These are phyloP conservation scores for Eulemur rubriventer DNA, from an alignment of 2,797 vertebrate genomes.

Conservation along the genomic window DNA sequence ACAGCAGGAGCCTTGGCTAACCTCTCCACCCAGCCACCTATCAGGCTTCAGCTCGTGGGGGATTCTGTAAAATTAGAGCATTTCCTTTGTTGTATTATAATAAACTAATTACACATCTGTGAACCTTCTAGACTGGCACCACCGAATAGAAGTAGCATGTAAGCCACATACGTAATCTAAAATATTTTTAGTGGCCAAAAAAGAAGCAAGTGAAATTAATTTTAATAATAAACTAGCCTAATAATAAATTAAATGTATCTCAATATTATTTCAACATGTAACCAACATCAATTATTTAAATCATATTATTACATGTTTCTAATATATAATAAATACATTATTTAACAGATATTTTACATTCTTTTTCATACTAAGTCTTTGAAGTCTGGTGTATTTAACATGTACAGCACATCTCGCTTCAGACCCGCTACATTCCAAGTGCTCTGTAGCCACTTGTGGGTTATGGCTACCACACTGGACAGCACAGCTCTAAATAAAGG, in stretches of 20 bases:
- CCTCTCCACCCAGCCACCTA: background rate
- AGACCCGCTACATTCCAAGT: too few relatives aligned
- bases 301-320: background rate
- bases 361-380: background rate
- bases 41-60: background rate
- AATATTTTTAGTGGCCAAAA: background rate
- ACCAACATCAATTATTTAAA: background rate
- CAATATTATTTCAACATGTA: background rate
- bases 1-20: background rate
- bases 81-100: background rate
- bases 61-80: background rate
- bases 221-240: background rate
- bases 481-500: accelerated
- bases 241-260: too few relatives aligned
- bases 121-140: background rate
- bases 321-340: background rate
- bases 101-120: background rate
- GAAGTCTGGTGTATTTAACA: background rate
- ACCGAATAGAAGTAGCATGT: background rate
- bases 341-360: background rate
- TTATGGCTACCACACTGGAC: background rate
- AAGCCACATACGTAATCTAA: background rate
- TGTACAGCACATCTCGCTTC: accelerated
- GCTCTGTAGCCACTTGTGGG: too few relatives aligned
- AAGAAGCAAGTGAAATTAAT: background rate